Evolutionary conservation across 2,113 vertebrate genomes (phyloP).

Genomic region (Oreochromis niloticus): DNA sequence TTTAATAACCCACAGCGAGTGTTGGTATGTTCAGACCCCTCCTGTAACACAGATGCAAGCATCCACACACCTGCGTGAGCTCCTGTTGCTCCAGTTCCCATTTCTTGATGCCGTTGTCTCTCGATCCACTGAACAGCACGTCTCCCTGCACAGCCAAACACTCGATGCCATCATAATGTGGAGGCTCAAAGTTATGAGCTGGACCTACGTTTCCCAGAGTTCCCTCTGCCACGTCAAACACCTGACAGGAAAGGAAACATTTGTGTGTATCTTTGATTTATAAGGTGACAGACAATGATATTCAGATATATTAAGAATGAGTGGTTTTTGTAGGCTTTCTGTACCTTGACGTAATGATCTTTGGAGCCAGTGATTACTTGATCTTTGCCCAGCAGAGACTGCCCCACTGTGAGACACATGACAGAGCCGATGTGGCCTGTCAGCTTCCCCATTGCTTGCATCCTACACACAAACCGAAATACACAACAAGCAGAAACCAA

Average conservation of each 20-base stretch:
- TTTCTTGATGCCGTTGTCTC: conserved; percentile 97
- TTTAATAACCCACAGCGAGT: not conserved
- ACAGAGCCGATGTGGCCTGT: conserved; percentile 92
- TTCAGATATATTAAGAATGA: not conserved
- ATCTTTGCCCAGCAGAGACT: conserved; percentile 83
- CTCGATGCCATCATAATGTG: conserved; percentile 95
- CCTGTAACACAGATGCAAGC: not conserved
- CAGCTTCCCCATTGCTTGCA: conserved; percentile 88
- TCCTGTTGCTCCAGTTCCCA: conserved; percentile 95
- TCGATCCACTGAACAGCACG: conserved; percentile 89
- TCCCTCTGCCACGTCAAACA: conserved; percentile 86
- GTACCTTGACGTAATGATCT: conserved; percentile 96
- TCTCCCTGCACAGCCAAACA: conserved; percentile 89
- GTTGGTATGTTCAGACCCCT: not conserved
- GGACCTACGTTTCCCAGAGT: conserved; percentile 84
- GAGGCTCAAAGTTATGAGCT: conserved; percentile 95
- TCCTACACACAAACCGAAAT: conserved; percentile 64
- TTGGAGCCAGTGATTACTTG: conserved; percentile 96
- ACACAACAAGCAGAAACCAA: not conserved
- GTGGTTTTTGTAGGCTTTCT: not conserved
- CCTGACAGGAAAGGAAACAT: conserved; percentile 60
- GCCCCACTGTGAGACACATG: conserved; percentile 93
- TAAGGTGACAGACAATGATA: not conserved
- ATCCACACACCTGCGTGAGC: conserved; percentile 82
- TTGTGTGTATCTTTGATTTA: not conserved